Conservation (phyloP, 2,888 invertebrate genomes). For the Morinoia aosen region DNA sequence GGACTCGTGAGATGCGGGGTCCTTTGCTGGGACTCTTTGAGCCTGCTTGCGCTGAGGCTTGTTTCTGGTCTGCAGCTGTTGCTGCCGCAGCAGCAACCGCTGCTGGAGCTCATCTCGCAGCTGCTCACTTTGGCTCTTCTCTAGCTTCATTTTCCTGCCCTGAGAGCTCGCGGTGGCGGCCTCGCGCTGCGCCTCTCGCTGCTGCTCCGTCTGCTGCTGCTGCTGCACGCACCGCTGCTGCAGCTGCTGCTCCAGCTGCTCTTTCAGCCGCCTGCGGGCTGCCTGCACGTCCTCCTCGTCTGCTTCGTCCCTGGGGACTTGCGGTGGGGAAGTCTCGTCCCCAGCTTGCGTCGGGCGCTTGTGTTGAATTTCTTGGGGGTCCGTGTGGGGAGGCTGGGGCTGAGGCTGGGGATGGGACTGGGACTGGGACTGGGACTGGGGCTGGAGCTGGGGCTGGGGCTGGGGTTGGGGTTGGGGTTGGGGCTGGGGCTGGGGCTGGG, state of each 20-base stretch:
- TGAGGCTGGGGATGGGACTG: not conserved
- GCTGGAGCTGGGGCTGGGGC: no score
- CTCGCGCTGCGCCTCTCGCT: not conserved
- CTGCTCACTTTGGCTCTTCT: slow-evolving; percentile 52
- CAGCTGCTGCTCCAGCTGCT: not conserved
- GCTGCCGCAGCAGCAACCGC: slow-evolving; percentile 42
- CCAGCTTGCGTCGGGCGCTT: not conserved
- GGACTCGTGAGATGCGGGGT: not conserved
- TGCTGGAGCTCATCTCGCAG: slow-evolving; percentile 55
- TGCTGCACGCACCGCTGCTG: not conserved
- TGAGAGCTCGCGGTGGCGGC: slow-evolving; percentile 58
- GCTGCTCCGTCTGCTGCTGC: not conserved
- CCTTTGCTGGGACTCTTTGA: not conserved
- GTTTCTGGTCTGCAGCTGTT: slow-evolving; percentile 35
- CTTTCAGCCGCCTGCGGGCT: not conserved
- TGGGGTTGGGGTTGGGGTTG: not conserved
- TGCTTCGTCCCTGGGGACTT: not conserved
- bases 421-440: not conserved
- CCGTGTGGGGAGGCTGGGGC: not conserved
- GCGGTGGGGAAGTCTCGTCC: not conserved
- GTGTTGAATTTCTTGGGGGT: not conserved
- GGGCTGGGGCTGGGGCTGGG: not conserved
- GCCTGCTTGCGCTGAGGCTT: slow-evolving; percentile 43
- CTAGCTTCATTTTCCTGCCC: slow-evolving; percentile 60
- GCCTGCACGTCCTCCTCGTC: not conserved